A percentile compares a stretch with the other conserved stretches of the same genome.
Conservation (phyloP, 2,113 vertebrate species). For the Pantherophis guttatus region DNA sequence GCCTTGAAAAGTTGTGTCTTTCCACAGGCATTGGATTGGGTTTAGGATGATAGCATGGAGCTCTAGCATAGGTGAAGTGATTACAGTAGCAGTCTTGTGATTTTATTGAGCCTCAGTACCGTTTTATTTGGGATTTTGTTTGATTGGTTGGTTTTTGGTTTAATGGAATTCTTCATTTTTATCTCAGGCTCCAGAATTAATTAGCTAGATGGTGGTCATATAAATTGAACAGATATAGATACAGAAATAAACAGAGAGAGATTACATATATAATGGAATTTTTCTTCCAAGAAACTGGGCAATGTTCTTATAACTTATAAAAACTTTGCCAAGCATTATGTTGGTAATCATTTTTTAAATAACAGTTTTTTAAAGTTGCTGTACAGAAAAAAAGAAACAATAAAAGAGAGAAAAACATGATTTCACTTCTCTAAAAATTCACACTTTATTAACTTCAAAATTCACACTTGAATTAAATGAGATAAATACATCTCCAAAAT, state of each 20-base stretch:
- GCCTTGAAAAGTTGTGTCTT: background rate
- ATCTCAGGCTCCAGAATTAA: background rate
- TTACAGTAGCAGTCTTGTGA: background rate
- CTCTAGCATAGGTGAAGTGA: background rate
- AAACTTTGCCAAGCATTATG: background rate
- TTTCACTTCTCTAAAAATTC: background rate
- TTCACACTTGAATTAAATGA: background rate
- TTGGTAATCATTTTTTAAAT: background rate
- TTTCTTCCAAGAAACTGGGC: background rate
- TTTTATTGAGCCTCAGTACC: background rate
- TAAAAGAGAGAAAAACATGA: background rate
- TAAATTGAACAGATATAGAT: background rate
- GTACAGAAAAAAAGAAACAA: background rate
- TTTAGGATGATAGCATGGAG: background rate
- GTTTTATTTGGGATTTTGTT: background rate
- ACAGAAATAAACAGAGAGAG: background rate
- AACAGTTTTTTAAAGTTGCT: background rate
- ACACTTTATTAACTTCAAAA: background rate
- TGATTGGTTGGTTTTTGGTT: background rate
- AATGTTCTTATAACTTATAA: background rate
- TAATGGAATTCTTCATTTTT: background rate
- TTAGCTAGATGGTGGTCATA: background rate
- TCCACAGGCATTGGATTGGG: background rate
- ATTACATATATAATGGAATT: background rate
- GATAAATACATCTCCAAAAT: background rate